Evolutionary conservation across 2,797 vertebrate species (phyloP).

Genomic region (Yasuhikotakia modesta): DNA sequence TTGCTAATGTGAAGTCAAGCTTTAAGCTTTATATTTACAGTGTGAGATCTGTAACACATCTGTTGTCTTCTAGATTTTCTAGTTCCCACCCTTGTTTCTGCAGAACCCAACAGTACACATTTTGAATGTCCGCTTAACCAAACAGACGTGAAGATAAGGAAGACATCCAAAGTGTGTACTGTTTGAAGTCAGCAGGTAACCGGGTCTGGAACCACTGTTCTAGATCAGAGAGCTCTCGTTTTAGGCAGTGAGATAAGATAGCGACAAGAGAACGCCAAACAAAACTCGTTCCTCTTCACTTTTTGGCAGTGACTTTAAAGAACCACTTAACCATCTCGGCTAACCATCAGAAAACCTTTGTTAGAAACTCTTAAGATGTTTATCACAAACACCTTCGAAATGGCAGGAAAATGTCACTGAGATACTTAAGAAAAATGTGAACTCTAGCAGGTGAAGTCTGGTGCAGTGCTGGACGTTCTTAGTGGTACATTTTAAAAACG

Average conservation of each 20-base stretch:
- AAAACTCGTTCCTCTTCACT: slow-evolving; percentile 21
- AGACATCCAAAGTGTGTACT: neutral
- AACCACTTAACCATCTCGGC: slow-evolving; percentile 19
- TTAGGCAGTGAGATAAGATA: slow-evolving; percentile 21
- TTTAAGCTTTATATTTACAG: slow-evolving; percentile 8
- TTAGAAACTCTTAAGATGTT: slow-evolving; percentile 31
- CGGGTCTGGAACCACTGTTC: slow-evolving; percentile 6
- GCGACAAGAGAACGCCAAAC: slow-evolving; percentile 8
- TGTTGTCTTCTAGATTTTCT: too few species aligned
- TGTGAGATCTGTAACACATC: too few species aligned
- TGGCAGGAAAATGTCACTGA: slow-evolving; percentile 11
- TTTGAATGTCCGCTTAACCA: too few species aligned
- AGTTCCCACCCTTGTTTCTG: too few species aligned
- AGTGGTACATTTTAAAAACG: too few species aligned
- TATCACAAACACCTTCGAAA: slow-evolving; percentile 37
- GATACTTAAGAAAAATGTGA: neutral
- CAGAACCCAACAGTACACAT: too few species aligned
- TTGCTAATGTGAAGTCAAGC: slow-evolving; percentile 9
- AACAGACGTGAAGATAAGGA: neutral
- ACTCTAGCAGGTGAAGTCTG: neutral
- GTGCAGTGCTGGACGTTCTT: neutral
- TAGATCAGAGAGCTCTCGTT: slow-evolving; percentile 9
- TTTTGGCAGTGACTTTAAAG: slow-evolving; percentile 7
- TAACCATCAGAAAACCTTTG: slow-evolving; percentile 16
- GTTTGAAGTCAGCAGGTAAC: neutral